phyloP scores from a whole-genome alignment of 2,113 vertebrate genomes.

The Chamaea fasciata region DNA sequence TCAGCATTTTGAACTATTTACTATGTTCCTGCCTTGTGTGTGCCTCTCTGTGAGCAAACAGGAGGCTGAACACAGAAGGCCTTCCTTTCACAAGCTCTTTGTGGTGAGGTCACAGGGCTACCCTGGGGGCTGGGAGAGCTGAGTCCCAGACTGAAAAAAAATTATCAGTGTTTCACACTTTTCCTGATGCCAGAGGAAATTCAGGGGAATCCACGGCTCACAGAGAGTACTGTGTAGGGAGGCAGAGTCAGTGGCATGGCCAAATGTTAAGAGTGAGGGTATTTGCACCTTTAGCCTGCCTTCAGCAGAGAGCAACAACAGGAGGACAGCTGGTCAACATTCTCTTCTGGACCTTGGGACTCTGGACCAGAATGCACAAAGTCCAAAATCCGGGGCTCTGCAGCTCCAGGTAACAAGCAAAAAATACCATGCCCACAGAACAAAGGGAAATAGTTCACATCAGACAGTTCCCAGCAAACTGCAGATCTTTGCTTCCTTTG shows the following conservation, averaged over 20 bases:
- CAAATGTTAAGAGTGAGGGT: neutral
- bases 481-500: neutral
- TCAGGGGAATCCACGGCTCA: neutral
- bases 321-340: neutral
- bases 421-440: neutral
- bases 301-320: neutral
- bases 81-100: neutral
- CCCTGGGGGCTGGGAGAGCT: neutral
- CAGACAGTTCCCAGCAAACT: neutral
- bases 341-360: neutral
- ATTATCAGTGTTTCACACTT: neutral
- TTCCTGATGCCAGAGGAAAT: neutral
- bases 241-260: neutral
- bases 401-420: neutral
- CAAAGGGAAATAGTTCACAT: neutral
- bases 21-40: neutral
- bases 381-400: neutral
- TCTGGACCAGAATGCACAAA: neutral
- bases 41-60: neutral
- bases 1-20: neutral
- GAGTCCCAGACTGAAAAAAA: neutral
- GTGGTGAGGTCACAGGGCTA: neutral
- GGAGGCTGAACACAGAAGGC: neutral
- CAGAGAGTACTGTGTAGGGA: neutral
- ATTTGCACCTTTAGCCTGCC: neutral